A percentile compares a stretch with the other conserved stretches of the same genome.
Evolutionary conservation across 2,888 invertebrate genomes (phyloP).

Genomic region (Choreutis nemorana): DNA sequence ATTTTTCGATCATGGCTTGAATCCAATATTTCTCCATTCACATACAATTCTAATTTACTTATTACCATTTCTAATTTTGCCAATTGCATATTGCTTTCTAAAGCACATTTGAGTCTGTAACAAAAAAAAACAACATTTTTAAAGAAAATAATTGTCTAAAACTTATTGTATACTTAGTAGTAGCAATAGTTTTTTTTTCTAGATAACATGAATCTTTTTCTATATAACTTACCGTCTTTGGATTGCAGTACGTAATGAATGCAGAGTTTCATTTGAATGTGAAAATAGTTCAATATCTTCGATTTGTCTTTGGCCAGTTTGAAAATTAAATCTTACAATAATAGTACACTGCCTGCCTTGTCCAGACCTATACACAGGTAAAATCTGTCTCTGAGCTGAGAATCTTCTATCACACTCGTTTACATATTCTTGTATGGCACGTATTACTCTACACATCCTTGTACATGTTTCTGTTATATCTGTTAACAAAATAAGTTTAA

Average conservation of each 20-base stretch:
- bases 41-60: constrained; percentile 90
- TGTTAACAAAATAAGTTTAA: too few relatives aligned
- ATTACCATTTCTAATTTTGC: constrained; percentile 93
- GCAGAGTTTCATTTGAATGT: constrained; percentile 93
- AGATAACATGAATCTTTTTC: not conserved
- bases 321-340: constrained; percentile 80
- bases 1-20: constrained; percentile 87
- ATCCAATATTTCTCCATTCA: constrained; percentile 89
- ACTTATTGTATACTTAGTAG: not conserved
- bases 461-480: constrained; percentile 51
- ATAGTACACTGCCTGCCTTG: constrained; percentile 90
- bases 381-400: constrained; percentile 85
- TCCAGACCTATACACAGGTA: constrained; percentile 90
- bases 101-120: constrained; percentile 52
- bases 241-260: constrained; percentile 81
- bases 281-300: constrained; percentile 94
- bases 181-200: not conserved
- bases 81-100: constrained; percentile 77
- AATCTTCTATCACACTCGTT: constrained; percentile 93
- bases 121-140: constrained; percentile 9
- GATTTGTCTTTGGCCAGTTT: constrained; percentile 84
- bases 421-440: constrained; percentile 94
- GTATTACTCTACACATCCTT: constrained; percentile 91
- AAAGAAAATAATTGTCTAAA: not conserved
- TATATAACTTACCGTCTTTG: constrained; percentile 60